A percentile compares a stretch with the other conserved stretches of the same genome.
Conservation (phyloP, 2,113 vertebrate genomes). For the Daphoenositta chrysoptera region DNA sequence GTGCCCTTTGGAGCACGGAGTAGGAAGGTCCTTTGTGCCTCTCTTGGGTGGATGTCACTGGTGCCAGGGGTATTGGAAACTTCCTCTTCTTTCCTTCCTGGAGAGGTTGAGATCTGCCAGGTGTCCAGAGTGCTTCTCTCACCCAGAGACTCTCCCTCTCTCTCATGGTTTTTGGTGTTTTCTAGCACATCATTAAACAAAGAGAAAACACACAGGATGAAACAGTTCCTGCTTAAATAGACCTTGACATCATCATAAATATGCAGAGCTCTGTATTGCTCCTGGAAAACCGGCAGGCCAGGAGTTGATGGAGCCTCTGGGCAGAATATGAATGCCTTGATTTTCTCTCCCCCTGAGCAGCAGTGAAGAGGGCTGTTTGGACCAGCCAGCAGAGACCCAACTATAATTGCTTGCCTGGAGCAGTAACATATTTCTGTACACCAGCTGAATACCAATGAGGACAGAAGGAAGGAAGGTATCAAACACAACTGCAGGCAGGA, state of each 20-base stretch:
- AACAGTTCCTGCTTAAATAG: conserved; percentile 45
- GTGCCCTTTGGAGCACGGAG: background rate
- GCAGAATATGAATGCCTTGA: conserved; percentile 73
- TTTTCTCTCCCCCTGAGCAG: conserved; percentile 67
- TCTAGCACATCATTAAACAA: conserved; percentile 15
- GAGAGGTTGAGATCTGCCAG: background rate
- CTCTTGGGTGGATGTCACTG: background rate
- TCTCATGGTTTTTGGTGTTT: background rate
- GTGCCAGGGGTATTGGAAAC: background rate
- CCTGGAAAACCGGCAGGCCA: conserved; percentile 1
- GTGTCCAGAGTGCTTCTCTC: background rate
- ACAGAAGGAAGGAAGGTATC: conserved; percentile 45
- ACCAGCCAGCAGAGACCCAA: conserved; percentile 72
- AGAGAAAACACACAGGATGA: background rate
- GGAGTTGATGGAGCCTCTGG: conserved; percentile 38
- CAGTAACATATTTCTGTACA: conserved; percentile 74
- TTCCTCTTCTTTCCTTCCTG: background rate
- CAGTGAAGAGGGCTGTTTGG: conserved; percentile 61
- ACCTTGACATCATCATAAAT: conserved; percentile 35
- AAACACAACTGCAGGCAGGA: background rate
- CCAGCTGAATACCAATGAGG: conserved; percentile 81
- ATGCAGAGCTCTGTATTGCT: conserved; percentile 2
- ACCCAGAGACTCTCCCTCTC: background rate
- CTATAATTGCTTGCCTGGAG: conserved; percentile 81
- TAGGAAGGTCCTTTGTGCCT: background rate